Base-by-base conservation (phyloP, 1,140 invertebrate species). In the Daktulosphaira vitifoliae region DNA sequence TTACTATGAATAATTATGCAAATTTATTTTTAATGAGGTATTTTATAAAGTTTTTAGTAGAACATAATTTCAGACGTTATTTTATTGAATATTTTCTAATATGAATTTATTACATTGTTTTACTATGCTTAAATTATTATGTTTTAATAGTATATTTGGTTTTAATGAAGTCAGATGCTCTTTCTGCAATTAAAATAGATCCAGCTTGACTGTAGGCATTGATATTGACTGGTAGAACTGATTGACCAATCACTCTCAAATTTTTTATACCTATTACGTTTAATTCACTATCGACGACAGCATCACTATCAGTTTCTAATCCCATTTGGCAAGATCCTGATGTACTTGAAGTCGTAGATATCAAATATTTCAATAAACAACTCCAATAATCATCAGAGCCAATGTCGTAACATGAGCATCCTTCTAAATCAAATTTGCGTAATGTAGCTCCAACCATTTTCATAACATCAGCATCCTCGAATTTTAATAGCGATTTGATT, bases 281-380 rank as follows among this genome's bases (percentile, higher is more conserved):
- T 1, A 83, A 70, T 39, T 80, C 71, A 0, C 77, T 69, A 71
- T 84, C 81, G 1, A 86, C 83, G 0, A 86, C 84, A 0, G 83
- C 78, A 11, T 72, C 70, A 1, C 73, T 72, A 70, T 85, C 82
- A 15, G 44, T 59, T 23, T 49, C 0, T 88, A 89, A 66, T 26
- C 56, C 79, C 79, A 79, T 79, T 67, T 74, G 76, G 65, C 74
- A 75, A 16, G 78, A 78, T 37, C 76, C 84, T 1, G 84, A 86
- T 74, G 88, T 81, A 66, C 91, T 89, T 70, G 90, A 91, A 49
- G 90, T 89, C 0, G 89, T 89, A 78, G 87, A 16, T 1, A 62
- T 8, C 25, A 68, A 33, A 11, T 65, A 52, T 46, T 62, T 68
- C 6, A 70, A 56, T 22, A 69, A 51, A 71, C 87, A 89, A 54